Conservation (phyloP, 2,888 invertebrate species). For the Agrilus cyanescens region DNA sequence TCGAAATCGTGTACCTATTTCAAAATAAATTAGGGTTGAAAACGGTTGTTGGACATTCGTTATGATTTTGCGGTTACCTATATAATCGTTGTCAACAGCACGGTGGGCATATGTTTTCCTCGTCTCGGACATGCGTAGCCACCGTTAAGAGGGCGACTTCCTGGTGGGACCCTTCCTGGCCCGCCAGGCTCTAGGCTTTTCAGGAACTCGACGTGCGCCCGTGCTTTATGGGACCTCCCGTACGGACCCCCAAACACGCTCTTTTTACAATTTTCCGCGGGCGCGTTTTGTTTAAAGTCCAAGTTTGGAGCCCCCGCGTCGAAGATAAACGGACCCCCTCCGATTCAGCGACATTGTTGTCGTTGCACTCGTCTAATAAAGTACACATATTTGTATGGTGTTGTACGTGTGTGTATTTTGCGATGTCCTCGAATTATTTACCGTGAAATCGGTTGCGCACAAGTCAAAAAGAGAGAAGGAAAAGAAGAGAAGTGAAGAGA, state of each 20-base stretch:
- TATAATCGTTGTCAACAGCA: no score
- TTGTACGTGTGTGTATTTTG: constrained; percentile 18
- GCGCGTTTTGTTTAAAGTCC: constrained; percentile 18
- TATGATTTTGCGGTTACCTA: no score
- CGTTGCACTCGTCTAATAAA: constrained; percentile 1
- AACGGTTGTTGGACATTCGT: no score
- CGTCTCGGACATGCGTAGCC: no score
- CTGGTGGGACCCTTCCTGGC: no score
- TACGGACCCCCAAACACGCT: constrained; percentile 20
- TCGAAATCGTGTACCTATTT: no score
- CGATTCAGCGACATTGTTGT: constrained; percentile 11
- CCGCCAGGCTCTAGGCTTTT: constrained; percentile 8
- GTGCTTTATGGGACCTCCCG: constrained; percentile 16
- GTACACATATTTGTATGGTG: constrained; percentile 6
- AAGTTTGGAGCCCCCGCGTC: constrained; percentile 15
- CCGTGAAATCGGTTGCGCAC: constrained; percentile 16
- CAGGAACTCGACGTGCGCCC: constrained; percentile 8
- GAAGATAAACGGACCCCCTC: constrained; percentile 21
- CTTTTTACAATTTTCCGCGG: constrained; percentile 13
- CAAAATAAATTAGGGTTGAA: no score
- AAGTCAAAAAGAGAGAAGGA: constrained; percentile 1
- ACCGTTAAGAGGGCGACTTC: no score
- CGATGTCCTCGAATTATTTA: constrained; percentile 16
- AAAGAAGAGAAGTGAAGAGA: no score
- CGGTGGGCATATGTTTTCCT: no score